Percentiles rank a stretch among this genome's conserved stretches.
These are phyloP conservation scores for Xyrauchen texanus DNA, from an alignment of 2,113 vertebrate species.

Conservation along the genomic window DNA sequence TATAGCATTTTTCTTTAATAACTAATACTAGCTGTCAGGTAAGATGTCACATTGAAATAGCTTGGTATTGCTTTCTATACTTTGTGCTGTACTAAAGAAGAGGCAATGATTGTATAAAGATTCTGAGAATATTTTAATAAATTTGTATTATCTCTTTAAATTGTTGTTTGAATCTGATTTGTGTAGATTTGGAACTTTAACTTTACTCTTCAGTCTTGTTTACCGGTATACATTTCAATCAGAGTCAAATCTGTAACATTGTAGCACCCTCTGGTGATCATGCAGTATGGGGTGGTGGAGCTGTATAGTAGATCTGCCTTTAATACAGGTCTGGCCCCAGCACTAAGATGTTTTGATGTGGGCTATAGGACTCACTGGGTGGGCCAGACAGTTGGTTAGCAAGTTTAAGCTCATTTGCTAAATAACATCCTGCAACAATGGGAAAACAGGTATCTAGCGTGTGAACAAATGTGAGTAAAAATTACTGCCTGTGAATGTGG, in stretches of 20 bases:
- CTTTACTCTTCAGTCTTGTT: no score
- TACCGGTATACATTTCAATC: not conserved
- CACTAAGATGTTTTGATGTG: no score
- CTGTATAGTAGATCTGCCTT: not conserved
- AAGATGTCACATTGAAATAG: not conserved
- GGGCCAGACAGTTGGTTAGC: no score
- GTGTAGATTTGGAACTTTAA: not conserved
- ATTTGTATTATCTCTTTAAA: not conserved
- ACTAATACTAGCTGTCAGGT: not conserved
- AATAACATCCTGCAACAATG: no score
- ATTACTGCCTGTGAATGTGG: no score
- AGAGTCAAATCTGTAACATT: not conserved
- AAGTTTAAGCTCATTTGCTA: no score
- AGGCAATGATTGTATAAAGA: not conserved
- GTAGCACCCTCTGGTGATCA: conserved; percentile 8
- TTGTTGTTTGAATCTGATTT: not conserved
- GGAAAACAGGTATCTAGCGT: no score
- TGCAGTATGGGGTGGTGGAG: not conserved
- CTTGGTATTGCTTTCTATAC: not conserved
- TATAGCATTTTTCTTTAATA: no score
- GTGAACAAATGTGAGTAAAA: no score
- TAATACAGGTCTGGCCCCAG: no score
- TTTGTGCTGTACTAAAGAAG: not conserved
- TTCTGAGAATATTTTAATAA: not conserved
- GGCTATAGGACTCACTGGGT: no score